Conservation (phyloP, 2,888 invertebrate genomes). For the Drosophila lutescens region DNA sequence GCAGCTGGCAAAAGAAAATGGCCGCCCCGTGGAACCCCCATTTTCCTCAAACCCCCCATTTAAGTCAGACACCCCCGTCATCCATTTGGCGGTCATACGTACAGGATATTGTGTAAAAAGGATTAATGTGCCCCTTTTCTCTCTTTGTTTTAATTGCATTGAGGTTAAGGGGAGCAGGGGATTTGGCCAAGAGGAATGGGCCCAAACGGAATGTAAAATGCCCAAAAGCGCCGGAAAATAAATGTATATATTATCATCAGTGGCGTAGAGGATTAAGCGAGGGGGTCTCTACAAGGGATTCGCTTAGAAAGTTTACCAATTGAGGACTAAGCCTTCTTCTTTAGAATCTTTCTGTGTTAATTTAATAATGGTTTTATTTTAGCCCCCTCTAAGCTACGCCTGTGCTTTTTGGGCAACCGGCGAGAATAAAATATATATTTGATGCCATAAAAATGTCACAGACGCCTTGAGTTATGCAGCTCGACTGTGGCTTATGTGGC, state of each 20-base stretch:
- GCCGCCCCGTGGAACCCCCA: slow-evolving; percentile 52
- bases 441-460: slow-evolving; percentile 79
- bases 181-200: slow-evolving; percentile 24
- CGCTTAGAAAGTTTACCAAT: too few relatives aligned
- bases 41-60: slow-evolving; percentile 1
- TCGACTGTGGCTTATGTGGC: slow-evolving; percentile 71
- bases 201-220: slow-evolving; percentile 60
- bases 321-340: too few relatives aligned
- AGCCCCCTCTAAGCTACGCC: not conserved
- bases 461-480: slow-evolving; percentile 76
- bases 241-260: slow-evolving; percentile 37
- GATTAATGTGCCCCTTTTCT: slow-evolving; percentile 73
- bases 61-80: slow-evolving; percentile 27
- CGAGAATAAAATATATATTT: slow-evolving; percentile 71
- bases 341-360: too few relatives aligned
- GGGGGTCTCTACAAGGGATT: not conserved
- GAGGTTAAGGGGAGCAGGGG: slow-evolving; percentile 34
- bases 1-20: slow-evolving; percentile 78
- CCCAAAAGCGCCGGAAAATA: slow-evolving; percentile 69
- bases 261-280: slow-evolving; percentile 5
- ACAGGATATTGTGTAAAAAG: slow-evolving; percentile 80
- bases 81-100: slow-evolving; percentile 48
- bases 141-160: slow-evolving; percentile 72
- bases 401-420: slow-evolving; percentile 19
- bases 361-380: not conserved